A percentile compares a stretch with the other conserved stretches of the same genome.
phyloP scores from a whole-genome alignment of 2,113 vertebrate genomes.

The Lethenteron camtschaticum region DNA sequence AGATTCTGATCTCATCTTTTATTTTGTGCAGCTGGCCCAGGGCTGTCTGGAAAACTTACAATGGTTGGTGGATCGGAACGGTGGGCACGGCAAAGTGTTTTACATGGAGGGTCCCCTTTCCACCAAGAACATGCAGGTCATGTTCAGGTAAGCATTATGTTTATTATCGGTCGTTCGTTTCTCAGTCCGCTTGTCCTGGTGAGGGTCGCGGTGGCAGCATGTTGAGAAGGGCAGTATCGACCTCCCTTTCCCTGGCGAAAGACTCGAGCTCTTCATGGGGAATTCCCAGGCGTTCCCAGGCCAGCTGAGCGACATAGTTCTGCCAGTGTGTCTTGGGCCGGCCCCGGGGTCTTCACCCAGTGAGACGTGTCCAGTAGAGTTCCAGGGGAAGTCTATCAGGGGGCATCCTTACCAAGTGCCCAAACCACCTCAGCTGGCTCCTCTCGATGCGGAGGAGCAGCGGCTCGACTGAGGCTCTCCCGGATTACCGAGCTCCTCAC shows the following conservation, averaged over 20 bases:
- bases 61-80: conserved; percentile 58
- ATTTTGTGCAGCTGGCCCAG: conserved; percentile 49
- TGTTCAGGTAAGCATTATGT: conserved; percentile 60
- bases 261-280: not conserved
- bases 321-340: no score
- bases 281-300: not conserved
- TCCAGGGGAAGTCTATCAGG: no score
- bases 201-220: no score
- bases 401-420: no score
- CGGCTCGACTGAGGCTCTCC: no score
- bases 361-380: no score
- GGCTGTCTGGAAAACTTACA: conserved; percentile 78
- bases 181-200: no score
- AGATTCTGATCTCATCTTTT: conserved; percentile 8
- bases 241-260: not conserved
- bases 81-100: conserved; percentile 88
- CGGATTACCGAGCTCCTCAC: no score
- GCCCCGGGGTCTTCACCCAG: no score
- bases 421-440: no score
- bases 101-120: conserved; percentile 76
- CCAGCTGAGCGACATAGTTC: no score
- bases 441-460: no score
- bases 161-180: not conserved
- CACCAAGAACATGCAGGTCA: conserved; percentile 82
- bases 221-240: not conserved